A percentile compares a stretch with the other conserved stretches of the same genome.
Conservation (phyloP, 2,888 invertebrate genomes). For the Rotaria socialis region DNA sequence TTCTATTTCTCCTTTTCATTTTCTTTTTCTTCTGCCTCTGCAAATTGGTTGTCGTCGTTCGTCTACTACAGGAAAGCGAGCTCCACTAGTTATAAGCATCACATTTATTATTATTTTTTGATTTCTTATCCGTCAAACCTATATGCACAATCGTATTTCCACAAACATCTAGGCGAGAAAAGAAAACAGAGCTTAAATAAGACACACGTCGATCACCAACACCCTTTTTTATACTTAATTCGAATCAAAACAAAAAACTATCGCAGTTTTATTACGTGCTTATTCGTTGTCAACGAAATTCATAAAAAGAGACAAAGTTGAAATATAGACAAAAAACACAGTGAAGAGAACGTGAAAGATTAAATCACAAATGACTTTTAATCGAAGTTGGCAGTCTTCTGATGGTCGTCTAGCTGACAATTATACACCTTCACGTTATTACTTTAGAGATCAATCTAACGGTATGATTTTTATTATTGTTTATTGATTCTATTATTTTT, state of each 20-base stretch:
- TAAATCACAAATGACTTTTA: background rate
- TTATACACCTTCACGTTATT: background rate
- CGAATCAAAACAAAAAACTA: background rate
- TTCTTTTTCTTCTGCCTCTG: background rate
- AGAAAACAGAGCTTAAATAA: background rate
- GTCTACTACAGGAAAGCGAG: background rate
- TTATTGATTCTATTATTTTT: background rate
- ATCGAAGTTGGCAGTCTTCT: background rate
- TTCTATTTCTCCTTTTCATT: background rate
- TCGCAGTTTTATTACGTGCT: background rate
- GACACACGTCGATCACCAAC: background rate
- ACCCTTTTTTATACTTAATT: background rate
- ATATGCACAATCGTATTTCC: background rate
- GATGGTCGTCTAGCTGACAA: background rate
- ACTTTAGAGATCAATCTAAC: background rate
- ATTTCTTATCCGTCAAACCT: background rate
- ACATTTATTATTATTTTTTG: background rate
- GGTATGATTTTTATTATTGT: slow-evolving; percentile 1
- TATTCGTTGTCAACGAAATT: background rate
- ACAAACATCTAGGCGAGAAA: background rate
- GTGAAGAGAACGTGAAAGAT: background rate
- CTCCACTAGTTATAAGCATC: background rate
- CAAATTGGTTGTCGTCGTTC: background rate
- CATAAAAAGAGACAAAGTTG: background rate
- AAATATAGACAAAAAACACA: background rate